Conservation (phyloP, 1,140 invertebrate species). For the Lasaia peninsularis region DNA sequence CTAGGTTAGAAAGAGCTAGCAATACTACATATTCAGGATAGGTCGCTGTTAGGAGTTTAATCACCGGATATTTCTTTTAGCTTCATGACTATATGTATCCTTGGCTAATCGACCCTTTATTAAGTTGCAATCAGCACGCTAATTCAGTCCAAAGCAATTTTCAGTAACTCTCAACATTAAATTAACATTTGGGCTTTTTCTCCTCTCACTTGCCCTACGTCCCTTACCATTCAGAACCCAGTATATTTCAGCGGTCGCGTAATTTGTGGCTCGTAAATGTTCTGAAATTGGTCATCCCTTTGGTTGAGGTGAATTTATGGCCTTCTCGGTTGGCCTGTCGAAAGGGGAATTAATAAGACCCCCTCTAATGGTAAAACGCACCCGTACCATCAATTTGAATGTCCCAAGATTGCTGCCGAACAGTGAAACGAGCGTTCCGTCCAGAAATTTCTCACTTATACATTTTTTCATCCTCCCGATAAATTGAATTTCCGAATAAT, state of each 20-base stretch:
- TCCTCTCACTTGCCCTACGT: constrained; percentile 49
- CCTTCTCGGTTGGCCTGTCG: constrained; percentile 74
- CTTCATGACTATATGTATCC: not conserved
- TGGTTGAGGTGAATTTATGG: constrained; percentile 76
- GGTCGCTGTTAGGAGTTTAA: too few species aligned
- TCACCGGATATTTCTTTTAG: too few species aligned
- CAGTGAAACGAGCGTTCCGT: constrained; percentile 52
- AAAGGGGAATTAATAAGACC: constrained; percentile 77
- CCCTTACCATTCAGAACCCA: constrained; percentile 48
- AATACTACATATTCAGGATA: too few species aligned
- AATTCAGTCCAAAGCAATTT: constrained; percentile 64
- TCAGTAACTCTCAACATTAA: constrained; percentile 58
- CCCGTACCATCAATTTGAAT: constrained; percentile 76
- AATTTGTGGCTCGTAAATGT: constrained; percentile 77
- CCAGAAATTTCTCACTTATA: constrained; percentile 66
- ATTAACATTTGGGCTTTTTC: constrained; percentile 71
- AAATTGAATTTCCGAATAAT: constrained; percentile 52
- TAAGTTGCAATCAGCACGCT: constrained; percentile 62
- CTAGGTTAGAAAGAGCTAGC: too few species aligned
- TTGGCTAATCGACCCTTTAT: constrained; percentile 41
- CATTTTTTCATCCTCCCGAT: constrained; percentile 55
- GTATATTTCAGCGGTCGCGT: constrained; percentile 76
- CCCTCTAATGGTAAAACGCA: constrained; percentile 75
- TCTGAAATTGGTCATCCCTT: constrained; percentile 77
- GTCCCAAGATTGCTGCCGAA: constrained; percentile 60